These are phyloP conservation scores for Caprella mutica DNA, from an alignment of 2,888 invertebrate genomes.

Conservation along the genomic window DNA sequence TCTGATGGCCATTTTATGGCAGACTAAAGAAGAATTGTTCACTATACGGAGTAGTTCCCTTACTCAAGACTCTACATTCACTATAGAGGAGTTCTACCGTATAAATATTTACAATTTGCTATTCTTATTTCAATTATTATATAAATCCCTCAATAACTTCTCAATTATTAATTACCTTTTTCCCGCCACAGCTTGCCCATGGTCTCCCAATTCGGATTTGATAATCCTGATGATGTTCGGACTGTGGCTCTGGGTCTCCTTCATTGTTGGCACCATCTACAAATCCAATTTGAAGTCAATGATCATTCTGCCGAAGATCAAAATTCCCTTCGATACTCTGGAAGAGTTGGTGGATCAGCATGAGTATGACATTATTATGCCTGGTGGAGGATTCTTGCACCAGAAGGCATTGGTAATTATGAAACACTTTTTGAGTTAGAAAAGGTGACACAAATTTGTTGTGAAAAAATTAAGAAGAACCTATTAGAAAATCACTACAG, in stretches of 20 bases:
- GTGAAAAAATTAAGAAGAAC: not conserved
- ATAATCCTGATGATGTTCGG: not conserved
- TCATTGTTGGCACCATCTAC: not conserved
- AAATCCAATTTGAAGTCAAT: conserved; percentile 1
- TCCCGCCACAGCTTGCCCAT: not conserved
- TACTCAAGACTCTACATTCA: no score
- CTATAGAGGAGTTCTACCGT: no score
- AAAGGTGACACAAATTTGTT: not conserved
- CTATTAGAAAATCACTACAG: no score
- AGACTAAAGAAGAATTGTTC: no score
- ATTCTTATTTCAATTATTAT: no score
- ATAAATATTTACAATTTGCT: no score
- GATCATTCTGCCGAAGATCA: not conserved
- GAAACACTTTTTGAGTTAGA: not conserved
- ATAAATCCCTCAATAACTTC: no score
- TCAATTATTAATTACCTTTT: no score
- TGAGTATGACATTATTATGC: not conserved
- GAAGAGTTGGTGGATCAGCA: not conserved
- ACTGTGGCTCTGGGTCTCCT: not conserved
- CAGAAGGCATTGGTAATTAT: not conserved
- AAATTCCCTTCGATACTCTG: not conserved
- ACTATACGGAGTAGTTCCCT: no score
- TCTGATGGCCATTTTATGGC: no score
- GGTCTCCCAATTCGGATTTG: not conserved
- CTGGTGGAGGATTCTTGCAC: not conserved